These are phyloP conservation scores for Gymnothorax javanicus DNA, from an alignment of 2,797 vertebrate genomes.

Conservation along the genomic window DNA sequence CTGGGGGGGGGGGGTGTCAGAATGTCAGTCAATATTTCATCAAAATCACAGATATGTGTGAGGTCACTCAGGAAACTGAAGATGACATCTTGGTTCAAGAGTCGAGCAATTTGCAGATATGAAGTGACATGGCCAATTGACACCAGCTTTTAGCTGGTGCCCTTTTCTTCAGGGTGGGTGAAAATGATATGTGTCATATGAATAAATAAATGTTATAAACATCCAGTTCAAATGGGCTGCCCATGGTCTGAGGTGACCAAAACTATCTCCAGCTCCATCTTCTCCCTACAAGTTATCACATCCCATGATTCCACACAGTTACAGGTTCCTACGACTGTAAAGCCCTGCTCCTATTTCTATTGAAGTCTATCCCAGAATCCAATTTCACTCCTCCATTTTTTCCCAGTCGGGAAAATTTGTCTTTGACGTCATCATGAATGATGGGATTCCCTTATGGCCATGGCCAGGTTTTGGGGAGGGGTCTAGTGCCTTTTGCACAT, in stretches of 20 bases:
- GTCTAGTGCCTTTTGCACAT: conserved; percentile 18
- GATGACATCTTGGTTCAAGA: neutral
- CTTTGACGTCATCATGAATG: conserved; percentile 23
- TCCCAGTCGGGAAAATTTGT: conserved; percentile 24
- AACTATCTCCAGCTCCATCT: neutral
- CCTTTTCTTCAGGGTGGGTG: neutral
- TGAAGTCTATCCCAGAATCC: conserved; percentile 29
- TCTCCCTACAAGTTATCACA: conserved; percentile 9
- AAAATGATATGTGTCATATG: neutral
- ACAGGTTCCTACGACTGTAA: neutral
- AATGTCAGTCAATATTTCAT: neutral
- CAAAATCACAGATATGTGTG: neutral
- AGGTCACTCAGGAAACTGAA: neutral
- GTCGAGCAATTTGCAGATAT: neutral
- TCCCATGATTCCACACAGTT: conserved; percentile 25
- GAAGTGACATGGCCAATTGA: neutral
- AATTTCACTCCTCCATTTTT: conserved; percentile 14
- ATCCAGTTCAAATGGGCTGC: neutral
- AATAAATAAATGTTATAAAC: conserved; percentile 7
- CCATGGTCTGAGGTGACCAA: neutral
- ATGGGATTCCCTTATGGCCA: conserved; percentile 15
- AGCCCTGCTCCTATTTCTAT: conserved; percentile 16
- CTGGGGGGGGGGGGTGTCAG: neutral
- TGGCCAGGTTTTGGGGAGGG: conserved; percentile 16
- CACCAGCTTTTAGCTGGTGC: neutral